Evolutionary conservation across 1,140 invertebrate species (phyloP), one percentile per base, ranked within the genome.

Genomic region (Drosophila auraria): DNA sequence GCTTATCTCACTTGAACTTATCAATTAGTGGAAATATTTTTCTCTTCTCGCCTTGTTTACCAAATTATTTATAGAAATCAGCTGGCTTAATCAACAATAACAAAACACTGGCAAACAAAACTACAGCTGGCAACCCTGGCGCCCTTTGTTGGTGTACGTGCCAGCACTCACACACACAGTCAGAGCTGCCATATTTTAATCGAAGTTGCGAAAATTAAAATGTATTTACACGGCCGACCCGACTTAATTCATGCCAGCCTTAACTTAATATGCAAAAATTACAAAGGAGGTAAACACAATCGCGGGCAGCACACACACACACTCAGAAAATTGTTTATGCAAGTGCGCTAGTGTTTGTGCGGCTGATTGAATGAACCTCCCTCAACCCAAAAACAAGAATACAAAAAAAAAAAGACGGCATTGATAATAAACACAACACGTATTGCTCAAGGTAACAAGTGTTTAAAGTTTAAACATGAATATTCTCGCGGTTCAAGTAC

Each of bases 321-420:
- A 45, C 27, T 7, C 57, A 30, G 17, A 2, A 40, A 23, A 56
- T 40, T 56, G 33, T 56, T 56, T 17, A 42, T 25, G 42, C 40
- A 62, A 65, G 54, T 54, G 50, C 56, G 42, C 17, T 25, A 14
- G 68, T 80, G 40, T 68, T 72, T 44, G 51, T 38, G 63, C 49
- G 63, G 36, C 54, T 69, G 71, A 80, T 73, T 91, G 77, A 90
- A 87, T 90, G 86, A 90, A 90, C 86, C 82, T 86, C 82, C 87
- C 69, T 91, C 82, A 91, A 90, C 87, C 64, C 78, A 69, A 60
- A 75, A 81, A 65, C 56, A 80, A 57, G 33, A 33, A 33, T 33
- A 33, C 30, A 33, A 33, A 53, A 36, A 62, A 20, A 38, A 25
- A 53, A 59, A 44, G 44, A 42, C 45, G 70, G 56, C 71, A 74